These are phyloP conservation scores for Scrobipalpa costella DNA, from an alignment of 2,888 invertebrate genomes.

Conservation along the genomic window DNA sequence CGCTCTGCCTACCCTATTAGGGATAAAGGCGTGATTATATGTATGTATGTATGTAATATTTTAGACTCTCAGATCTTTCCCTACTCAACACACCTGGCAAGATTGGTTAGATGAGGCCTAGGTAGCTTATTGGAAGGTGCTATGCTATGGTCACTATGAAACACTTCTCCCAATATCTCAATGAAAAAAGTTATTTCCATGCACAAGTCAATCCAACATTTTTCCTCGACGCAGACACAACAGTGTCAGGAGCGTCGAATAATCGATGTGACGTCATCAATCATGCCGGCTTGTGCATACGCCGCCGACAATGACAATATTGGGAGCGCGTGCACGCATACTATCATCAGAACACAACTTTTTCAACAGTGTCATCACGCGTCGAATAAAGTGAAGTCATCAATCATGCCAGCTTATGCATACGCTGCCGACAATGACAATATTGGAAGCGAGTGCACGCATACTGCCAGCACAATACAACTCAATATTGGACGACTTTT, in stretches of 20 bases:
- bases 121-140: too few species aligned
- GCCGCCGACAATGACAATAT: neutral
- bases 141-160: too few species aligned
- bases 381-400: slow-evolving; percentile 7
- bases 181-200: neutral
- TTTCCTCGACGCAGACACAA: slow-evolving; percentile 7
- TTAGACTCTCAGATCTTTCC: too few species aligned
- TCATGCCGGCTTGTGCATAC: slow-evolving; percentile 3
- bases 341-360: neutral
- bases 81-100: too few species aligned
- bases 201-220: neutral
- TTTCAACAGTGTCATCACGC: slow-evolving; percentile 2
- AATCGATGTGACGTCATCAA: slow-evolving; percentile 15
- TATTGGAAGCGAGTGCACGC: neutral
- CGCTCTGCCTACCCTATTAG: too few species aligned
- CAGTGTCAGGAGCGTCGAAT: slow-evolving; percentile 4
- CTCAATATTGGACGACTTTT: too few species aligned
- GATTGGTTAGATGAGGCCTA: too few species aligned
- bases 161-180: too few species aligned
- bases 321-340: neutral
- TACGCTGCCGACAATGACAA: neutral
- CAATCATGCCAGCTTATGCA: slow-evolving; percentile 6
- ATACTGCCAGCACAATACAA: too few species aligned
- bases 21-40: too few species aligned
- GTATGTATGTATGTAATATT: too few species aligned